Evolutionary conservation across 30 jellyfish, hydroid and myxozoan genomes (phyloP).

Genomic region (Aurelia sp.): DNA sequence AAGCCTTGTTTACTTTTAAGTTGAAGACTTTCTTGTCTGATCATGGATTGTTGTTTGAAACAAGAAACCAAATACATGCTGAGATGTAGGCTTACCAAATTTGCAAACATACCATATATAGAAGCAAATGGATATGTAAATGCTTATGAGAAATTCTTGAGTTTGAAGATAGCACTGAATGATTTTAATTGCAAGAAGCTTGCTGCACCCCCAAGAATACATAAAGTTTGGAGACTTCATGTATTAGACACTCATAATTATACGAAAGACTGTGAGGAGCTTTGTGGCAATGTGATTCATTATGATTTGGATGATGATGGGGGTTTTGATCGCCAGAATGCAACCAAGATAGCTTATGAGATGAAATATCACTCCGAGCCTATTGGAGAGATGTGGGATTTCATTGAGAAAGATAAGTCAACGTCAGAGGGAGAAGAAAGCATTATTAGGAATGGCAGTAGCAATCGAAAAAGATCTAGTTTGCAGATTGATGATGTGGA

Average conservation of each 20-base stretch:
- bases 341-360: constrained; percentile 7
- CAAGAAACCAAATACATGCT: too few species aligned
- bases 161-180: neutral
- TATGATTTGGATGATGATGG: neutral
- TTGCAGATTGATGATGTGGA: neutral
- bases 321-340: neutral
- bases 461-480: neutral
- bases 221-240: neutral
- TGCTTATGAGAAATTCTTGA: neutral
- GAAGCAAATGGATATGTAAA: neutral
- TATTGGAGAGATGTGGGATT: neutral
- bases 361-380: constrained; percentile 1
- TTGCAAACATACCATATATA: neutral
- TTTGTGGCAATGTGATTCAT: neutral
- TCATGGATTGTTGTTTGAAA: too few species aligned
- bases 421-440: neutral
- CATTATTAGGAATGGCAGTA: neutral
- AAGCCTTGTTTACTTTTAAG: too few species aligned
- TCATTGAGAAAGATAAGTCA: neutral
- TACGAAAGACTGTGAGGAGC: neutral
- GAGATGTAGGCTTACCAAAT: too few species aligned
- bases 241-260: neutral
- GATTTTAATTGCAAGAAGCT: neutral
- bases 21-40: too few species aligned
- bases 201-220: neutral